Evolutionary conservation across 2,113 vertebrate species (phyloP), one percentile per base, ranked within the genome.

Genomic region (Pitta sordida): DNA sequence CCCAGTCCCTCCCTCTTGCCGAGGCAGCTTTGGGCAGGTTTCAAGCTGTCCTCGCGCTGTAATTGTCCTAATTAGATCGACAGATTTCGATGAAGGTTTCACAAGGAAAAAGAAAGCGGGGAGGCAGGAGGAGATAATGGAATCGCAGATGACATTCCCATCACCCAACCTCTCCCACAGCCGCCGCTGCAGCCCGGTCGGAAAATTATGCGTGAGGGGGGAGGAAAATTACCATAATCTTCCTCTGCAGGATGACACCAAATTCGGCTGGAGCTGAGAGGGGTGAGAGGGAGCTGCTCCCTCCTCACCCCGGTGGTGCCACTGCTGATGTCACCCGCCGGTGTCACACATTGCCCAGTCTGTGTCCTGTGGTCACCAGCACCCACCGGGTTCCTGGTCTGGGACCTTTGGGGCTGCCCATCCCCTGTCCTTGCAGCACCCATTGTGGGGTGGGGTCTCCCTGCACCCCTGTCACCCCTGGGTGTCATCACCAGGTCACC

Each of bases 11-110:
- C 20, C 18, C 9, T 30, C 51, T 53, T 11, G 62, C 30, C 2
- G 2, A 64, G 23, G 73, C 15, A 7, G 68, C 34, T 41, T 41
- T 20, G 94, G 90, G 85, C 32, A 58, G 58, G 58, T 56, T 74
- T 95, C 96, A 77, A n/a, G 87, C 90, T 93, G 95, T 91, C 96
- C 96, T 91, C 73, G 4, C 52, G 43, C 94, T 90, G 85, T 97
- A 97, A 98, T 97, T 97, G 97, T 96, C 96, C 97, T 98, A 97
- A 97, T 98, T 97, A 97, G 97, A 96, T 94, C 90, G 95, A 92
- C 95, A 95, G 97, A 96, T 97, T 97, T 95, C 96, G 97, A 98
- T 97, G 96, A 97, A 96, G 97, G 97, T 79, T 97, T 98, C 96
- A 52, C 94, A 84, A 96, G 97, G 94, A 78, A 95, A 68, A 89